These are phyloP conservation scores for Steinernema feltiae DNA, from an alignment of 1,140 invertebrate species.

Conservation along the genomic window DNA sequence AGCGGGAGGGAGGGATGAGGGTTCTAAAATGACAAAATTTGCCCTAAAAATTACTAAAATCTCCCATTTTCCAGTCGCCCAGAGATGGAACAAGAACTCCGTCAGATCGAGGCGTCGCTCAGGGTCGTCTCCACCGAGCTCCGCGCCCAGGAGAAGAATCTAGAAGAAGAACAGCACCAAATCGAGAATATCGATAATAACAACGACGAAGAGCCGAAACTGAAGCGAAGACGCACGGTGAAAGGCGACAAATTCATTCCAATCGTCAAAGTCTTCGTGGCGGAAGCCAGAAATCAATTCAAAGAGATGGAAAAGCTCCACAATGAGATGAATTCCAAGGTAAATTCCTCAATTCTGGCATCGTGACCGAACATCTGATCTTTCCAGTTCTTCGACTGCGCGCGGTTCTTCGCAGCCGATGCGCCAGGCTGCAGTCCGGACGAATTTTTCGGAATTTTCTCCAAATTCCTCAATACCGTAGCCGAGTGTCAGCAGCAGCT, in stretches of 20 bases:
- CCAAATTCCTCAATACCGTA: slow-evolving; percentile 77
- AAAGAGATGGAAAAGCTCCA: slow-evolving; percentile 88
- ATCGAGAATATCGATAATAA: slow-evolving; percentile 21
- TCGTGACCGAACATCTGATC: neutral
- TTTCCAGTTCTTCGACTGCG: slow-evolving; percentile 44
- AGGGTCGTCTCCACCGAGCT: slow-evolving; percentile 70
- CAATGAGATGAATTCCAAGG: slow-evolving; percentile 77
- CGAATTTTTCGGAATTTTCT: slow-evolving; percentile 90
- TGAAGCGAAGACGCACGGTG: neutral
- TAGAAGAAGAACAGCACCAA: slow-evolving; percentile 20
- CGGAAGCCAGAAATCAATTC: slow-evolving; percentile 77
- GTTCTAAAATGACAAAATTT: no score
- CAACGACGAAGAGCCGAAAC: slow-evolving; percentile 22
- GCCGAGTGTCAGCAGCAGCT: slow-evolving; percentile 74
- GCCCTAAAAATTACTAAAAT: no score
- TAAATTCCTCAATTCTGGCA: slow-evolving; percentile 49
- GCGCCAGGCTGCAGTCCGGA: slow-evolving; percentile 78
- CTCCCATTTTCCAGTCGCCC: slow-evolving; percentile 74
- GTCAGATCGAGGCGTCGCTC: slow-evolving; percentile 73
- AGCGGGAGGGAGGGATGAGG: no score
- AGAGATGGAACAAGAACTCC: slow-evolving; percentile 86
- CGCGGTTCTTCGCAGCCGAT: slow-evolving; percentile 75
- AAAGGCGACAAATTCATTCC: slow-evolving; percentile 77
- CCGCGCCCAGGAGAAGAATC: slow-evolving; percentile 14
- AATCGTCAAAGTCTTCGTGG: slow-evolving; percentile 88